Conservation (phyloP, 2,888 invertebrate species). For the Phalera bucephala region DNA sequence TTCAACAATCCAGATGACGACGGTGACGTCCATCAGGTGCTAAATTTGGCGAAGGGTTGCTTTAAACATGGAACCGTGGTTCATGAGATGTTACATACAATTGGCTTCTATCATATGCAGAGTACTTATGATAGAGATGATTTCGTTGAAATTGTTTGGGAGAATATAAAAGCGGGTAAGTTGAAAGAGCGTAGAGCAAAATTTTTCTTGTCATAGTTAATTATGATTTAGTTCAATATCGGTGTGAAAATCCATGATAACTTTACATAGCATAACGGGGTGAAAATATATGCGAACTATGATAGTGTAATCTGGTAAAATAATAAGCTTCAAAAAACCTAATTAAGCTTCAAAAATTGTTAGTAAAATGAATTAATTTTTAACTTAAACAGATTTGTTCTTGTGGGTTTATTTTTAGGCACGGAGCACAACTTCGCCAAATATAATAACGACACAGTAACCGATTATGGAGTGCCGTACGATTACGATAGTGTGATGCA, state of each 20-base stretch:
- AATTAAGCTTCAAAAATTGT: too few species aligned
- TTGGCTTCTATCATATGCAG: conserved; percentile 94
- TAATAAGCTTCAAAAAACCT: too few species aligned
- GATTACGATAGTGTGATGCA: conserved; percentile 90
- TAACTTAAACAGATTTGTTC: too few species aligned
- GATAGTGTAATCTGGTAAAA: too few species aligned
- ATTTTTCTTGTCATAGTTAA: too few species aligned
- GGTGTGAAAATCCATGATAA: too few species aligned
- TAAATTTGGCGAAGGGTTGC: conserved; percentile 82
- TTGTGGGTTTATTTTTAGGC: conserved; percentile 65
- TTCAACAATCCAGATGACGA: conserved; percentile 40
- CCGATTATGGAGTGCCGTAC: conserved; percentile 86
- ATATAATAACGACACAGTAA: conserved; percentile 84
- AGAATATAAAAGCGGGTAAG: conserved; percentile 85
- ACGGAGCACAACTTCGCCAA: conserved; percentile 86
- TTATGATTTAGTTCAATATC: too few species aligned
- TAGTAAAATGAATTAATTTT: too few species aligned
- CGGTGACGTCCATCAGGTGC: conserved; percentile 56
- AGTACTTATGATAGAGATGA: conserved; percentile 90
- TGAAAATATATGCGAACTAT: too few species aligned
- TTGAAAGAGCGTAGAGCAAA: too few species aligned
- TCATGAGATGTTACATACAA: conserved; percentile 90
- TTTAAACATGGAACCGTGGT: conserved; percentile 85
- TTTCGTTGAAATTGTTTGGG: conserved; percentile 88
- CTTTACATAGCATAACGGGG: too few species aligned